phyloP scores from a whole-genome alignment of 2,113 vertebrate genomes.

The Protobothrops flavoviridis region DNA sequence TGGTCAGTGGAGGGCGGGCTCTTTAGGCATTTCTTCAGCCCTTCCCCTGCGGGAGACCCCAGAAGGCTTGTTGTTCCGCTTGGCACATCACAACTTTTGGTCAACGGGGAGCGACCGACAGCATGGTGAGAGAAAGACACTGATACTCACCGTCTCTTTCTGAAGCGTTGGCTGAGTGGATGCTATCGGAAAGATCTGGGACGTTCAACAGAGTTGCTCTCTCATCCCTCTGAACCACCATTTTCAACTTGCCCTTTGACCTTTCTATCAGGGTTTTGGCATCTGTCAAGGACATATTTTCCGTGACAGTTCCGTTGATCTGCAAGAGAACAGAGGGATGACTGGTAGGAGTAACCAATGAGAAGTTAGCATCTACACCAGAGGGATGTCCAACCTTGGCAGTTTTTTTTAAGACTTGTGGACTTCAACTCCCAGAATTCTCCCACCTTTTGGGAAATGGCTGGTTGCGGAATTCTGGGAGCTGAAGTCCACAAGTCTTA shows the following conservation, averaged over 20 bases:
- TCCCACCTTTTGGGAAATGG: neutral
- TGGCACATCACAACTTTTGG: neutral
- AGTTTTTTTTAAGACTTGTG: neutral
- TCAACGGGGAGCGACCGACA: neutral
- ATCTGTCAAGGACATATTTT: constrained; percentile 98
- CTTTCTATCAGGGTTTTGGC: constrained; percentile 98
- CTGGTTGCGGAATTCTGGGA: neutral
- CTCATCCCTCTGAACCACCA: constrained; percentile 98
- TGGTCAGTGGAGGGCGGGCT: neutral
- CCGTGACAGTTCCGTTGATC: constrained; percentile 99
- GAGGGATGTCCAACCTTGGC: neutral
- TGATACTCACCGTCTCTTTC: constrained; percentile 90
- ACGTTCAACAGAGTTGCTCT: constrained; percentile 93
- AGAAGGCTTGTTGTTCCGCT: neutral
- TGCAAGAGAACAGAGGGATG: constrained; percentile 63
- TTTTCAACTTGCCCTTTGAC: constrained; percentile 98
- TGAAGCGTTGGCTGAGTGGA: constrained; percentile 95
- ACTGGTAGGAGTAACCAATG: constrained; percentile 14
- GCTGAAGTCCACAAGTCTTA: neutral
- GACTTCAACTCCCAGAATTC: neutral
- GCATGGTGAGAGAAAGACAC: neutral
- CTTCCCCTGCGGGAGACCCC: neutral
- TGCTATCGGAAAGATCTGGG: constrained; percentile 95
- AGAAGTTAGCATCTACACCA: neutral
- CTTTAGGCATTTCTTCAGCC: neutral